phyloP scores from a whole-genome alignment of 2,113 vertebrate genomes.

The Coracopsis vasa region DNA sequence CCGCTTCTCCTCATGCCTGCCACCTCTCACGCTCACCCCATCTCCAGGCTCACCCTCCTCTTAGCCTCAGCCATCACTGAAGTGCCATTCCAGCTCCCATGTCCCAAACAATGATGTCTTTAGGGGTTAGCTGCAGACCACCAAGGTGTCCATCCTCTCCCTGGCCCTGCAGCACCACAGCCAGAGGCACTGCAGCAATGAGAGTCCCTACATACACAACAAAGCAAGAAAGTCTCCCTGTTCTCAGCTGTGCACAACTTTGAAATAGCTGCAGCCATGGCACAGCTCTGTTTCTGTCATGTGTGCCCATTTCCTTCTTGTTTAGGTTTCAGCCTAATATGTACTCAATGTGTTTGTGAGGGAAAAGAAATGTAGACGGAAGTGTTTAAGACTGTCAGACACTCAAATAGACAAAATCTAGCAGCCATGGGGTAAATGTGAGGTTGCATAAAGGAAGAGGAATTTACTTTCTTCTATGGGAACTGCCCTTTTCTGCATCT shows the following conservation, averaged over 20 bases:
- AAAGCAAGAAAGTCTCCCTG: background rate
- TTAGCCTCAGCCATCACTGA: background rate
- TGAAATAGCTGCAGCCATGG: fast-evolving
- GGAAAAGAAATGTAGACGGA: background rate
- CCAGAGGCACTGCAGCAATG: fast-evolving
- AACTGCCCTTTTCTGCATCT: background rate
- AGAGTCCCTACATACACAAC: background rate
- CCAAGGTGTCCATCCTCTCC: background rate
- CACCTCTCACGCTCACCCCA: fast-evolving
- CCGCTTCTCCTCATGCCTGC: background rate
- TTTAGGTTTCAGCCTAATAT: background rate
- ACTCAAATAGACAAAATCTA: background rate
- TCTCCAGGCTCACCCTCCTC: background rate
- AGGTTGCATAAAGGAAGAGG: background rate
- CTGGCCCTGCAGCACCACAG: fast-evolving
- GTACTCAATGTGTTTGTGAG: background rate
- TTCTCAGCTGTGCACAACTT: background rate
- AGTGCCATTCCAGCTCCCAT: fast-evolving
- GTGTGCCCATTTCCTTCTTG: background rate
- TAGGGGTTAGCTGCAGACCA: fast-evolving
- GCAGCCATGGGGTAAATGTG: background rate
- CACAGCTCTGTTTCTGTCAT: background rate
- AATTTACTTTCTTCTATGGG: background rate
- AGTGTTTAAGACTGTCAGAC: background rate
- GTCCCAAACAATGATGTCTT: fast-evolving